These are phyloP conservation scores for Masticophis lateralis DNA, from an alignment of 2,797 vertebrate genomes.

Conservation along the genomic window DNA sequence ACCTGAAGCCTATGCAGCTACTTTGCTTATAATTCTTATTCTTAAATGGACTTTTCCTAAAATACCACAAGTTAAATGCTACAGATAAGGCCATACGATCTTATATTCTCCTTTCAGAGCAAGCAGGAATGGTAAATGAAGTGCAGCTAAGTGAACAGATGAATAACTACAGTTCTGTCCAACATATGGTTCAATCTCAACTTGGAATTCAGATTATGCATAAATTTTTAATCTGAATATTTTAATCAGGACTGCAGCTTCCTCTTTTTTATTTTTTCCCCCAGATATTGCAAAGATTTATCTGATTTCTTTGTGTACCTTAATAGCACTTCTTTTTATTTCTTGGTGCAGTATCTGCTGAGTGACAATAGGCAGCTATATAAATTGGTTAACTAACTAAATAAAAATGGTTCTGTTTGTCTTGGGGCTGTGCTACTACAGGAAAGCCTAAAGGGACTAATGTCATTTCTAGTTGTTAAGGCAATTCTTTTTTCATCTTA, in stretches of 20 bases:
- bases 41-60: not conserved
- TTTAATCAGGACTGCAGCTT: not conserved
- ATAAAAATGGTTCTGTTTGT: not conserved
- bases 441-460: not conserved
- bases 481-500: not conserved
- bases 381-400: no score
- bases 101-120: not conserved
- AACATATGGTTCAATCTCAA: not conserved
- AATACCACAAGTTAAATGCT: not conserved
- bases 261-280: not conserved
- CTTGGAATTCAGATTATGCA: not conserved
- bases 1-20: not conserved
- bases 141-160: not conserved
- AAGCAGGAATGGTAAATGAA: not conserved
- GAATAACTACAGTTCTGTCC: not conserved
- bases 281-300: not conserved
- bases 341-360: not conserved
- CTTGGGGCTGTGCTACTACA: not conserved
- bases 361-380: no score
- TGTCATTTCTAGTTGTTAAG: not conserved
- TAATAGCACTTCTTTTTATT: not conserved
- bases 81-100: not conserved
- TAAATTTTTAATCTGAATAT: not conserved
- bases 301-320: not conserved
- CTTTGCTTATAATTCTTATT: not conserved